Percentiles rank a stretch among this genome's conserved stretches.
These are phyloP conservation scores for Eleutherodactylus coqui DNA, from an alignment of 2,797 vertebrate genomes.

Conservation along the genomic window DNA sequence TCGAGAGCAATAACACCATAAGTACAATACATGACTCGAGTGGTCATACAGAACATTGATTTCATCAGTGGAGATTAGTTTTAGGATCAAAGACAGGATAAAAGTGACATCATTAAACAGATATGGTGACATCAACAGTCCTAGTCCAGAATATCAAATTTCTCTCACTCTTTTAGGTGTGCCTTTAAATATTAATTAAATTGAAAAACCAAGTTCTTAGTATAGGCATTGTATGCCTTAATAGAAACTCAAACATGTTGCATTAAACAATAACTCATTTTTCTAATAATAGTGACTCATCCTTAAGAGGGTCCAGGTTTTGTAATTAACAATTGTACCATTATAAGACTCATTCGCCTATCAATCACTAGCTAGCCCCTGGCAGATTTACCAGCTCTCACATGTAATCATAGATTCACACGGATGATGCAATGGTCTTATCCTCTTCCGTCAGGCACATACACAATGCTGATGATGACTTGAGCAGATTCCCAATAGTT, in stretches of 20 bases:
- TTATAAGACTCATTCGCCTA: not conserved
- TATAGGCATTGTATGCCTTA: not conserved
- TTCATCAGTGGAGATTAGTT: not conserved
- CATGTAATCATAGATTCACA: conserved; percentile 11
- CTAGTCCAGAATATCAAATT: not conserved
- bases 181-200: not conserved
- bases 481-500: conserved; percentile 28
- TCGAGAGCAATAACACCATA: not conserved
- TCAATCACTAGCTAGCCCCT: not conserved
- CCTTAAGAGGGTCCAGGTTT: not conserved
- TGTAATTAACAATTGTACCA: not conserved
- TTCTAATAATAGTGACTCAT: not conserved
- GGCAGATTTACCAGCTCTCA: not conserved
- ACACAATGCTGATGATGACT: conserved; percentile 31
- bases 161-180: not conserved
- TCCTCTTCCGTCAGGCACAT: conserved; percentile 44
- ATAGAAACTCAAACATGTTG: not conserved
- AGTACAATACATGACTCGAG: not conserved
- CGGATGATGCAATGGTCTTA: conserved; percentile 54
- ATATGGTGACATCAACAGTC: not conserved
- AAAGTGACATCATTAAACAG: not conserved
- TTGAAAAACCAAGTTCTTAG: not conserved
- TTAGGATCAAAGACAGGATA: not conserved
- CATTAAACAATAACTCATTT: not conserved
- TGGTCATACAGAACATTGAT: no score